These are phyloP conservation scores for Marmota flaviventris DNA, from an alignment of 2,113 vertebrate genomes.

Conservation along the genomic window DNA sequence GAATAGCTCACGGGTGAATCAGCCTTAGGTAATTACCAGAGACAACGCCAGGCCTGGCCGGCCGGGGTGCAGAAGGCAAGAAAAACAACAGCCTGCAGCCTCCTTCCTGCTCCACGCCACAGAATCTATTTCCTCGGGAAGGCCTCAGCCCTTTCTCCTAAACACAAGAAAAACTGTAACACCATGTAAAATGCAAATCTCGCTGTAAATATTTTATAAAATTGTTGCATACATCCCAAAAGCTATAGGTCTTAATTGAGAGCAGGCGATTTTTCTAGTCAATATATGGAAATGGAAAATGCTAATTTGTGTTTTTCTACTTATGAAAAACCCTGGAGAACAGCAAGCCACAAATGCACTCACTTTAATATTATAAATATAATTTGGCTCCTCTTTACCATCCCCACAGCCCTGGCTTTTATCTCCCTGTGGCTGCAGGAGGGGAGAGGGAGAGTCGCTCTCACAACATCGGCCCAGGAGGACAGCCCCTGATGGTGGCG, in stretches of 20 bases:
- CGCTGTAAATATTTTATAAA: constrained; percentile 94
- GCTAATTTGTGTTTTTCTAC: constrained; percentile 94
- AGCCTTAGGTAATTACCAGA: constrained; percentile 82
- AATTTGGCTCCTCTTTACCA: constrained; percentile 91
- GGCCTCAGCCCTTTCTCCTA: constrained; percentile 85
- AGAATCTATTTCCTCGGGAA: constrained; percentile 84
- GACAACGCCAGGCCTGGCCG: constrained; percentile 74
- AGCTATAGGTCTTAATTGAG: constrained; percentile 94
- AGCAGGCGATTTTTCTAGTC: constrained; percentile 93
- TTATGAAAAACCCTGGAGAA: constrained; percentile 91
- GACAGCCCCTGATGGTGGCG: constrained; percentile 76
- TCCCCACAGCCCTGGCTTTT: constrained; percentile 90
- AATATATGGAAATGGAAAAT: constrained; percentile 95
- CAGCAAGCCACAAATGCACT: constrained; percentile 91
- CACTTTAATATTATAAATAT: constrained; percentile 95
- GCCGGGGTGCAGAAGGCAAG: constrained; percentile 67
- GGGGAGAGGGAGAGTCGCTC: constrained; percentile 87
- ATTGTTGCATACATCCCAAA: constrained; percentile 92
- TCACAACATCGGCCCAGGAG: constrained; percentile 85
- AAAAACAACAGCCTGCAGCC: constrained; percentile 79
- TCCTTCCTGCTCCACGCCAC: constrained; percentile 58
- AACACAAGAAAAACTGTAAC: constrained; percentile 89
- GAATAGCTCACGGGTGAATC: constrained; percentile 80
- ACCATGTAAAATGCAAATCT: constrained; percentile 92
- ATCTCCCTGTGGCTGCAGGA: constrained; percentile 89